Evolutionary conservation across 2,888 invertebrate species (phyloP), one percentile per base, ranked within the genome.

Genomic region (Notodonta ziczac): DNA sequence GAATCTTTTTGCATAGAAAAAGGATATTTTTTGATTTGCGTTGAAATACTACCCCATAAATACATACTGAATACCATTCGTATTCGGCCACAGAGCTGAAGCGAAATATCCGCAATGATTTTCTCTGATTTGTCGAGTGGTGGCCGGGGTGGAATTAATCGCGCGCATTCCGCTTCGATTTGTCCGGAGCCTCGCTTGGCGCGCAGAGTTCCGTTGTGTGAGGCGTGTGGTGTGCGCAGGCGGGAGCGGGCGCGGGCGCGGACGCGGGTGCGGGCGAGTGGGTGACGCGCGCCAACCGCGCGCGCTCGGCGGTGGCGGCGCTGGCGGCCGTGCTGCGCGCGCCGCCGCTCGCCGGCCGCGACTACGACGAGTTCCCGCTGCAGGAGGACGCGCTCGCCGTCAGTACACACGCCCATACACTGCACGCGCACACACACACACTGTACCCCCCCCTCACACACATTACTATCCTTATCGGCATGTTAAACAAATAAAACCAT

Each of bases 301-400:
- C 94, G 48, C 89, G 95, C 62, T 94, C 94, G 75, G 93, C 91
- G 5, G 90, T 94, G 55, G 91, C 94, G 10, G 87, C 89, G 8
- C 87, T 94, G 39, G 88, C 89, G 0, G 86, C 92, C 53, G 89
- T 88, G 48, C 85, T 96, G 67, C 91, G 94, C 70, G 89, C 94
- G 40, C 81, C 90, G 54, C 96, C 96, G 62, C 89, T 96, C n/a
- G 91, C 82, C 66, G 94, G 94, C 0, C 88, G 91, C 55, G 95
- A 95, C 80, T 96, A 94, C 86, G 95, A 96, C 77, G 92, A 95
- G 62, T 96, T 96, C 80, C 93, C 94, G 61, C 91, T 93, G 72
- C 96, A 96, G 86, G 96, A 96, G 81, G 95, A 95, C 78, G 93
- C 94, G 62, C 85, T 96, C 39, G 89, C 90, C 84, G 95, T 94